phyloP scores from a whole-genome alignment of 2,888 invertebrate genomes.

The Cabera pusaria region DNA sequence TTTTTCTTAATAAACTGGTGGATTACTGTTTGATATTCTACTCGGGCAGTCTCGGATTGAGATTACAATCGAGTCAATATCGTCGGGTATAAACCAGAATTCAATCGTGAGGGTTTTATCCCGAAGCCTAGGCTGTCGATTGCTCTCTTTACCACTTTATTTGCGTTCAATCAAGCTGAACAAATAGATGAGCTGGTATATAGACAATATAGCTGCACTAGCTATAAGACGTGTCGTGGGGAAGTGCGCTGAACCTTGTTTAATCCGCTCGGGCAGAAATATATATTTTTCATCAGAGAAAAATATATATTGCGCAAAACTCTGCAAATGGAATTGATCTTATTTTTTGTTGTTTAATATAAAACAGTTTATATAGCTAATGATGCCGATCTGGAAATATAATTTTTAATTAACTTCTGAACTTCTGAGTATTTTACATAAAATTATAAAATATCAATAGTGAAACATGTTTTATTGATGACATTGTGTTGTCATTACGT shows the following conservation, averaged over 20 bases:
- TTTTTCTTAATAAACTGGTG: conserved; percentile 7
- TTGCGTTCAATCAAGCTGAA: conserved; percentile 51
- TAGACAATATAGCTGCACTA: conserved; percentile 13
- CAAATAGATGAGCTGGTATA: conserved; percentile 34
- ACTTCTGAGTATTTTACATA: no score
- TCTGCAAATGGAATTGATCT: conserved; percentile 11
- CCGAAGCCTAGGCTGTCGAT: conserved; percentile 48
- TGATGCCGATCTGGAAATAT: no score
- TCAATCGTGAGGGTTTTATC: conserved; percentile 54
- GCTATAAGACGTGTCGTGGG: conserved; percentile 8
- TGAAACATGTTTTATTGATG: no score
- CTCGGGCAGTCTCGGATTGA: conserved; percentile 47
- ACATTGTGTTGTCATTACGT: no score
- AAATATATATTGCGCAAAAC: conserved; percentile 6
- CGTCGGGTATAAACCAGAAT: conserved; percentile 52
- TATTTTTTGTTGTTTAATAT: no score
- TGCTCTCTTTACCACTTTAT: conserved; percentile 60
- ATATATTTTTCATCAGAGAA: conserved; percentile 12
- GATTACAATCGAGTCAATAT: conserved; percentile 66
- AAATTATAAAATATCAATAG: no score
- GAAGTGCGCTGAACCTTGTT: conserved; percentile 19
- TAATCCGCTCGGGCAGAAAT: conserved; percentile 15
- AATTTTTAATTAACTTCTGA: no score
- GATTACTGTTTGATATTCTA: conserved; percentile 57
- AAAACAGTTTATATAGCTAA: no score